Base-by-base conservation (phyloP, 2,888 invertebrate species). In the Mimumesa dahlbomi region DNA sequence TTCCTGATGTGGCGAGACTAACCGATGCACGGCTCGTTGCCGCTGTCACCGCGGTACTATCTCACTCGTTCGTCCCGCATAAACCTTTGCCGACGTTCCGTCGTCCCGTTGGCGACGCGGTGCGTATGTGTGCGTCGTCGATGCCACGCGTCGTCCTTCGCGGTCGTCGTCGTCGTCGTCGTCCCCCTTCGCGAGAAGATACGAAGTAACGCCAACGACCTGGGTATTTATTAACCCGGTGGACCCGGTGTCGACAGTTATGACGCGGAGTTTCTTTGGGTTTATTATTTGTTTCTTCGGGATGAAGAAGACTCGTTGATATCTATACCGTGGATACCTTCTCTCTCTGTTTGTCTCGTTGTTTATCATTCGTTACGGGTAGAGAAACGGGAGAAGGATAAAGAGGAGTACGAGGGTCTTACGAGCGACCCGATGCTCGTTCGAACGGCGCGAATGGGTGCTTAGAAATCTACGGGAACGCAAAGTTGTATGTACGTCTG, bases 11-110 rank as follows among this genome's bases (percentile, higher is more conserved):
- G 84, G 83, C 88, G 88, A 86, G 87, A 88, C 88, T 85, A 87
- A 87, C 85, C 85, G 85, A 86, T 81, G 88, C 87, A 88, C 87
- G 89, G 83, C 87, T 89, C 88, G 88, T 89, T 88, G 84, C 88
- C 87, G 84, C 87, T 88, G 88, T 88, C 88, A 87, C 85, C 87
- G 78, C 79, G 64, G 69, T 73, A 79, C 83, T 85, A 83, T 86
- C 84, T 85, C 85, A 83, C 85, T 83, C 82, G 70, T 75, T 77
- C 67, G 65, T 48, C 52, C 58, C 65, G 70, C 62, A 48, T 70
- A 70, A 72, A 75, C 53, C 67, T 70, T 70, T 14, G 34, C 38
- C 14, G 36, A 16, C 31, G 38, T n/a, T 38, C 22, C 18, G 43
- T 36, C 13, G 14, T 14, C 22, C 11, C 45, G 25, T 40, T 22